Base-by-base conservation (phyloP, 2,113 vertebrate genomes). In the Platycercus adscitus region DNA sequence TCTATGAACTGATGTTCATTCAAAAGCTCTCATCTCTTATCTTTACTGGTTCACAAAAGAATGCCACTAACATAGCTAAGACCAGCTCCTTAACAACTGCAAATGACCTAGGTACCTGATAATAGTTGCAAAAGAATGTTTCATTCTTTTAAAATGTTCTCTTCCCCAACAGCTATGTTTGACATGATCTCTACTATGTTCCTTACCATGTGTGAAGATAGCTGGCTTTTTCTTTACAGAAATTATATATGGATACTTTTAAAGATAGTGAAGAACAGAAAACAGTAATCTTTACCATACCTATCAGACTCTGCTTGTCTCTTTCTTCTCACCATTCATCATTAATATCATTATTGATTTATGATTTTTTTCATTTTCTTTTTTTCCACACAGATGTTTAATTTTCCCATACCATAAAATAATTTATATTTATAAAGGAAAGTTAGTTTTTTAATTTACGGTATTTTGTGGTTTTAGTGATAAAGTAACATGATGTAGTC, bases 141-240 rank as follows among this genome's bases (percentile, higher is more conserved):
- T 63, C 3, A 39, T 77, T 72, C 7, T 76, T 43, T n/a, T 78
- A 21, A n/a, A 70, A 46, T 28, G 25, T 7, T 41, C 11, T 65
- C 7, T 47, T 15, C 14, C 41, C 41, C 50, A 61, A 23, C 2
- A 46, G 14, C 21, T 46, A 12, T 6, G 43, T 72, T 86, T 86
- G 24, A 49, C 7, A 26, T 16, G 14, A 47, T 52, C 12, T 76
- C 10, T 64, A 44, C 39, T 56, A 72, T 31, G 3, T 35, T 63
- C 11, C 13, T 71, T 63, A 47, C 0, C 0, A 26, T 31, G 2
- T 37, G 13, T 21, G 10, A 55, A 39, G 35, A n/a, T 47, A 77
- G 41, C 4, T 55, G 21, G 6, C 4, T 9, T 84, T 56, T 82
- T 86, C 25, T 81, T 86, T 31, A 18, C 2, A 66, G 24, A 65